Evolutionary conservation across 2,113 vertebrate genomes (phyloP).

Genomic region (Crotalus helleri): DNA sequence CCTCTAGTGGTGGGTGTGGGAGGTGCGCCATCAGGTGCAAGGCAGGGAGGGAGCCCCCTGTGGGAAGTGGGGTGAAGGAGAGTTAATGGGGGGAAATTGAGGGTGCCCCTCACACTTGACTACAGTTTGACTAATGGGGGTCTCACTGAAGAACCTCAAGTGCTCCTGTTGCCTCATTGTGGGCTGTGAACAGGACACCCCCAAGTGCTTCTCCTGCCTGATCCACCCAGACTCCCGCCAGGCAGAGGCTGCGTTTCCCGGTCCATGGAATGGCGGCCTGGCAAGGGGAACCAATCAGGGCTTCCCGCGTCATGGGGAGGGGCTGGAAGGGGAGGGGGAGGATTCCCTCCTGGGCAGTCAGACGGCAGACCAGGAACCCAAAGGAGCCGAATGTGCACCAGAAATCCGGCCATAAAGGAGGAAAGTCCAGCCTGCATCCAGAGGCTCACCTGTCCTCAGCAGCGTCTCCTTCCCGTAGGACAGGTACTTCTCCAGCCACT

Average conservation of each 20-base stretch:
- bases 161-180: no score
- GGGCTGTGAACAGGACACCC: no score
- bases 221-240: no score
- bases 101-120: accelerated
- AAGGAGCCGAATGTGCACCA: neutral
- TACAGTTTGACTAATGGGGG: neutral
- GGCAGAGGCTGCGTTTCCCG: no score
- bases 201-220: no score
- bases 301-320: no score
- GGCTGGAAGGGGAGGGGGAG: neutral
- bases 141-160: accelerated
- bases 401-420: neutral
- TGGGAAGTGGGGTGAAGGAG: neutral
- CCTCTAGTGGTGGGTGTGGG: no score
- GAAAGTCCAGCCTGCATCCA: accelerated
- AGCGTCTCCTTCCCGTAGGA: neutral
- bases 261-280: no score
- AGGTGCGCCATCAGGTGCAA: neutral
- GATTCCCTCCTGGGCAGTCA: no score
- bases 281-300: no score
- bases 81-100: neutral
- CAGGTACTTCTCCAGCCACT: neutral
- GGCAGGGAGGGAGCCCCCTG: neutral
- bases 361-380: neutral
- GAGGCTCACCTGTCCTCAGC: neutral